These are phyloP conservation scores for Corydoras maculifer DNA, from an alignment of 2,113 vertebrate species.

Conservation along the genomic window DNA sequence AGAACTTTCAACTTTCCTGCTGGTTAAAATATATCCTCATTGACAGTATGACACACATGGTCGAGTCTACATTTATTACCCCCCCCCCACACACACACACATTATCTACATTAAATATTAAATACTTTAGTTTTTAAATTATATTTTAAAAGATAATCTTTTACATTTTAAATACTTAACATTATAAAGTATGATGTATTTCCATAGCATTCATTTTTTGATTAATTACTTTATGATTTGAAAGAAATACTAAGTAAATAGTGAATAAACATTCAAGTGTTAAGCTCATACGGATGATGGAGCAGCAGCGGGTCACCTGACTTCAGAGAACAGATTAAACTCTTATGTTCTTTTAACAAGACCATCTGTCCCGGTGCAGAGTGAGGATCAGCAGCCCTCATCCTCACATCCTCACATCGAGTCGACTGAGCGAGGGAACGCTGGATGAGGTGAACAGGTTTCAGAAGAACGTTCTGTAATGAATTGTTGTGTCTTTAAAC, in stretches of 20 bases:
- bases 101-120: too few relatives aligned
- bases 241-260: background rate
- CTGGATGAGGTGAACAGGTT: background rate
- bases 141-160: too few relatives aligned
- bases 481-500: background rate
- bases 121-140: too few relatives aligned
- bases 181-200: too few relatives aligned
- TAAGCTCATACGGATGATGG: constrained; percentile 37
- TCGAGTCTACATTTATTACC: too few relatives aligned
- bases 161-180: too few relatives aligned
- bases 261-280: background rate
- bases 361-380: constrained; percentile 75
- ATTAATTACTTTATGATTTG: too few relatives aligned
- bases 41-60: too few relatives aligned
- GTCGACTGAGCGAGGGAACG: constrained; percentile 10
- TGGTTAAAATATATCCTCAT: too few relatives aligned
- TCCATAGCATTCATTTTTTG: too few relatives aligned
- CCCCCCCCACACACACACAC: too few relatives aligned
- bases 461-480: background rate
- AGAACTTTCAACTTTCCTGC: too few relatives aligned
- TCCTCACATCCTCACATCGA: constrained; percentile 59
- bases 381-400: constrained; percentile 41
- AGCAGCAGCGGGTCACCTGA: constrained; percentile 55
- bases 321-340: constrained; percentile 87
- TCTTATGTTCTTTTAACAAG: constrained; percentile 59